Percentiles rank a stretch among this genome's conserved stretches.
Conservation (phyloP, 2,888 invertebrate genomes). For the Pachydiplax longipennis region DNA sequence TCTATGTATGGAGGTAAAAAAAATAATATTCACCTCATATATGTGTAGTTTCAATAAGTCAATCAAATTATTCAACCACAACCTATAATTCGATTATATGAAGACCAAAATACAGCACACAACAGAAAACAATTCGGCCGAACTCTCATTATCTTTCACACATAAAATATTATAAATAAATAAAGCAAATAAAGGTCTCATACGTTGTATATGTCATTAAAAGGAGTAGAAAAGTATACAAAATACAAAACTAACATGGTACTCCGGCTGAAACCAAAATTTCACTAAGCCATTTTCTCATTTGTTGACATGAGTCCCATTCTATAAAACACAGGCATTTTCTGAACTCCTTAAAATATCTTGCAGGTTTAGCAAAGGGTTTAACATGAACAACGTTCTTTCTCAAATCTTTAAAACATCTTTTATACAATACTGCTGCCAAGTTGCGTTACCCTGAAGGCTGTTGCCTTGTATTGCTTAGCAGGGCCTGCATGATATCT, state of each 20-base stretch:
- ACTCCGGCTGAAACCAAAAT: constrained; percentile 12
- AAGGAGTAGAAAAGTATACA: constrained; percentile 43
- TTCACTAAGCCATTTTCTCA: background rate
- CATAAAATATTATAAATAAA: constrained; percentile 25
- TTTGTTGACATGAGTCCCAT: constrained; percentile 21
- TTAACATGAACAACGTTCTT: constrained; percentile 32
- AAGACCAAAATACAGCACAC: constrained; percentile 9
- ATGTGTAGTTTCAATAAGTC: constrained; percentile 6
- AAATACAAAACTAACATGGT: constrained; percentile 41
- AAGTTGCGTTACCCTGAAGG: constrained; percentile 41
- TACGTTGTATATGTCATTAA: constrained; percentile 12
- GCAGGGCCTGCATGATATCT: too few relatives aligned
- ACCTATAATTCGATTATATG: constrained; percentile 9
- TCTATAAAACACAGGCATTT: constrained; percentile 16
- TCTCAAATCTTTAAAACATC: constrained; percentile 37
- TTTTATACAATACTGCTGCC: constrained; percentile 4
- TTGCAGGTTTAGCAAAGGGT: background rate
- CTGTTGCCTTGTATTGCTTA: constrained; percentile 37
- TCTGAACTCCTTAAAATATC: constrained; percentile 18
- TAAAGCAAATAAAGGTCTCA: constrained; percentile 4
- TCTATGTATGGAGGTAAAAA: constrained; percentile 15
- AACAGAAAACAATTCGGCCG: constrained; percentile 23
- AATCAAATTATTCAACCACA: constrained; percentile 36
- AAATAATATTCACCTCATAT: constrained; percentile 18
- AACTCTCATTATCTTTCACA: background rate